Percentiles rank a stretch among this genome's conserved stretches.
These are phyloP conservation scores for Myotis myotis DNA, from an alignment of 2,797 vertebrate species.

Conservation along the genomic window DNA sequence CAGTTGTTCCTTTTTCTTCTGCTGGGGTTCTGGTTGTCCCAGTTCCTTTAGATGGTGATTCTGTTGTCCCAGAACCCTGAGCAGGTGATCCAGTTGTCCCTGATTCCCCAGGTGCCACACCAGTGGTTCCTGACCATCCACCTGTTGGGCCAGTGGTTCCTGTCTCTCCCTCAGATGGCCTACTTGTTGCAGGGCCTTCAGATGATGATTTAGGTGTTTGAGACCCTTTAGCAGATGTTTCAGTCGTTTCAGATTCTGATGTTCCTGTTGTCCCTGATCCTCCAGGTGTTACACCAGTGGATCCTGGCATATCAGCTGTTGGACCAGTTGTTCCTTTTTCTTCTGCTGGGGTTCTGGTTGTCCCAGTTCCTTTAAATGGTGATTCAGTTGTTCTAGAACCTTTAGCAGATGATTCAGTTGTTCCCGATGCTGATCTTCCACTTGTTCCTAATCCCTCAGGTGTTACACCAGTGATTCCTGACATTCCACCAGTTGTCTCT, in stretches of 20 bases:
- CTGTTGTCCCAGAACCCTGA: too few relatives aligned
- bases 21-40: too few relatives aligned
- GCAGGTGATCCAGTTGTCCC: too few relatives aligned
- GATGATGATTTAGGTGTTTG: accelerated
- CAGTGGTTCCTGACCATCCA: accelerated
- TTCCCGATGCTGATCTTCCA: too few relatives aligned
- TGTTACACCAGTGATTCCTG: too few relatives aligned
- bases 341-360: too few relatives aligned
- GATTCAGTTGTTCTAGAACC: neutral
- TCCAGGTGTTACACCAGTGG: accelerated
- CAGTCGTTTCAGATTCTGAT: neutral
- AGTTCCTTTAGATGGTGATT: too few relatives aligned
- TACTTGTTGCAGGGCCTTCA: accelerated
- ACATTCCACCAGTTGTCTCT: neutral
- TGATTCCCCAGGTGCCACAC: accelerated
- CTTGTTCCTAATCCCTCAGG: neutral
- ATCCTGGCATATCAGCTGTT: neutral
- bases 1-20: neutral
- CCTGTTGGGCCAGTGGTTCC: too few relatives aligned
- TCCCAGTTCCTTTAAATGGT: too few relatives aligned
- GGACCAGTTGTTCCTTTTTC: neutral
- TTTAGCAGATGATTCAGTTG: accelerated
- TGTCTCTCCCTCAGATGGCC: too few relatives aligned
- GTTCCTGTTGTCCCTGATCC: neutral
- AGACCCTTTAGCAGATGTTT: too few relatives aligned